Conservation (phyloP, 2,113 vertebrate genomes). For the Trachemys scripta region DNA sequence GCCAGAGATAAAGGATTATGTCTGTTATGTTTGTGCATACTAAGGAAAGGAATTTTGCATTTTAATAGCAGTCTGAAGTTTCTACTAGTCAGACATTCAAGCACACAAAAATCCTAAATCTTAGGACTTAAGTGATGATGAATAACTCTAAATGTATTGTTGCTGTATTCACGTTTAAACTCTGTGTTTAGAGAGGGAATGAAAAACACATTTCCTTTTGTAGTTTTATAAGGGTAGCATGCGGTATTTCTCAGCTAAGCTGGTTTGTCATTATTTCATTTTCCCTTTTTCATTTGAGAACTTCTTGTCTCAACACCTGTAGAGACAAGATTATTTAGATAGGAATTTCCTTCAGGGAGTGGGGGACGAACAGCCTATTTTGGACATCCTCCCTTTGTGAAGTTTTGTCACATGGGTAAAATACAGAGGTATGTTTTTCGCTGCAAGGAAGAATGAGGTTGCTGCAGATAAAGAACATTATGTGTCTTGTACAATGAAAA, state of each 20-base stretch:
- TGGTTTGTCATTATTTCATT: slow-evolving; percentile 33
- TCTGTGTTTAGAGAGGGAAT: slow-evolving; percentile 47
- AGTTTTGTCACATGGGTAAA: slow-evolving; percentile 57
- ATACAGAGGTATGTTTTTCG: slow-evolving; percentile 34
- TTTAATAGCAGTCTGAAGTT: slow-evolving; percentile 59
- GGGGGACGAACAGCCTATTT: neutral
- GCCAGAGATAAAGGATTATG: slow-evolving; percentile 79
- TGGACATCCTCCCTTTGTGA: slow-evolving; percentile 58
- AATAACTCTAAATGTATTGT: slow-evolving; percentile 48
- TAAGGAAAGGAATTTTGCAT: slow-evolving; percentile 70
- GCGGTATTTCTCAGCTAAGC: slow-evolving; percentile 45
- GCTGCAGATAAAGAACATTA: slow-evolving; percentile 32
- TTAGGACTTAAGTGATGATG: slow-evolving; percentile 38
- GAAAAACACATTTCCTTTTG: slow-evolving; percentile 35
- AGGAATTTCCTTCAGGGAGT: slow-evolving; percentile 37
- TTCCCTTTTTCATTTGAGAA: slow-evolving; percentile 10
- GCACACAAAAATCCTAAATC: slow-evolving; percentile 59
- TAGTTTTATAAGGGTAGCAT: slow-evolving; percentile 29
- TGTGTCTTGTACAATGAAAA: neutral
- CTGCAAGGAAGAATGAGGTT: slow-evolving; percentile 48
- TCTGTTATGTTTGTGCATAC: slow-evolving; percentile 68
- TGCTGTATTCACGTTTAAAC: slow-evolving; percentile 26
- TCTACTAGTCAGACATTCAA: slow-evolving; percentile 56
- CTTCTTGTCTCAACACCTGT: slow-evolving; percentile 70
- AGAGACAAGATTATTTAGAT: slow-evolving; percentile 70